phyloP scores from a whole-genome alignment of 2,797 vertebrate genomes.

The Pteronotus mesoamericanus region DNA sequence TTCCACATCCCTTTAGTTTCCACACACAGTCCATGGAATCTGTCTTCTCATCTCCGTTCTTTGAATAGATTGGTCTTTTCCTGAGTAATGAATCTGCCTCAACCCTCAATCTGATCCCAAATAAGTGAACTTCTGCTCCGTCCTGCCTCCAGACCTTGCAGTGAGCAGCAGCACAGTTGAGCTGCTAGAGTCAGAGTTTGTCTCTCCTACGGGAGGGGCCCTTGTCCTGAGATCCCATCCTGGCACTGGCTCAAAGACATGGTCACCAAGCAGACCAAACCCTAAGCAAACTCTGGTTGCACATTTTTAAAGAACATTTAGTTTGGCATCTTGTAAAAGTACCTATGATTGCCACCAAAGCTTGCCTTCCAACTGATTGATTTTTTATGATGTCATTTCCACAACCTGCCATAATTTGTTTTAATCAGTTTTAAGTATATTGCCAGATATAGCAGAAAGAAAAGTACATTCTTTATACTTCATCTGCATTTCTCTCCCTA shows the following conservation, averaged over 20 bases:
- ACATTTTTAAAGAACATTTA: neutral
- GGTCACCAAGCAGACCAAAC: neutral
- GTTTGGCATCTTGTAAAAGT: neutral
- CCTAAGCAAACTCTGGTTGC: neutral
- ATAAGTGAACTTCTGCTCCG: neutral
- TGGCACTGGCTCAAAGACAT: neutral
- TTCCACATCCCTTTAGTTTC: neutral
- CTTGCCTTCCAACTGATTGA: neutral
- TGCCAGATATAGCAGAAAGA: neutral
- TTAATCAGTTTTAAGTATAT: conserved; percentile 5
- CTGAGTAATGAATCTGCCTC: neutral
- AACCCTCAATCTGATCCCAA: neutral
- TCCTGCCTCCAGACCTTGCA: neutral
- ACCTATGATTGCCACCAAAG: neutral
- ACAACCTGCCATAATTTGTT: neutral
- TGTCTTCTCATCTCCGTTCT: neutral
- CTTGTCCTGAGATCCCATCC: neutral
- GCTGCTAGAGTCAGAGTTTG: neutral
- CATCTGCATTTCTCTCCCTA: neutral
- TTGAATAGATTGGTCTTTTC: neutral
- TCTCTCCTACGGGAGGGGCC: neutral
- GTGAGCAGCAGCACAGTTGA: neutral
- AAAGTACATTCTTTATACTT: neutral
- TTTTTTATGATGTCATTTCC: conserved; percentile 6
- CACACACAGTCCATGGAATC: neutral